Base-by-base conservation (phyloP, 2,113 vertebrate species). In the Canis aureus region DNA sequence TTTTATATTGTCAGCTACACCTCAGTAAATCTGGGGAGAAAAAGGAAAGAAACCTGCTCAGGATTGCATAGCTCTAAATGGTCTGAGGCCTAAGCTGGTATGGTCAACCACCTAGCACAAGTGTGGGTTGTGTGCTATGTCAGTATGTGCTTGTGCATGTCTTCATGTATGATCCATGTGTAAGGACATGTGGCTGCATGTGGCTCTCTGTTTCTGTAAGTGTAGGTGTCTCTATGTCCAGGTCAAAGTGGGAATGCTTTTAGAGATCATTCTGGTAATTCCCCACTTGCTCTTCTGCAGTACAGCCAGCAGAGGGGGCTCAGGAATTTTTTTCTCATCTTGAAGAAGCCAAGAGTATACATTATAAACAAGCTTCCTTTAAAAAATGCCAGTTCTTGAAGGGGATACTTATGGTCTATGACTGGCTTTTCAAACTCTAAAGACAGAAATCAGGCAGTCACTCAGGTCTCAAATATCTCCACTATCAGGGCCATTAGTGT, bases 251-350 rank as follows among this genome's bases (percentile, higher is more conserved):
- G 29, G 5, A 6, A 32, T 79, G 60, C 66, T 91, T 95, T 66
- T n/a, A 57, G 57, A 78, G 60, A 84, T 38, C 35, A 49, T 91
- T 95, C 23, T 76, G n/a, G n/a, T 84, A 19, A 43, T 94, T 95
- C 62, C 25, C 89, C 73, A 32, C 67, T n/a, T 96, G 98, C 73
- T 96, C 80, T 98, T 98, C 94, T 87, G 69, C 35, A 82, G 10
- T 51, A 51, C 29, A 89, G 59, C 98, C 98, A 98, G 97, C 94
- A 98, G 98, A 97, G 97, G 98, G 98, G 79, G 97, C 97, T 96
- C 96, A 66, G 94, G 94, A 98, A 90, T 96, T 91, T 92, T 95
- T 97, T 97, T 91, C 85, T 94, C 62, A 35, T 86, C 78, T 91
- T 93, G 62, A 92, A 97, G 74, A 96, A 94, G n/a, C 38, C 29